Evolutionary conservation across 2,888 invertebrate genomes (phyloP).

Genomic region (Eupithecia inturbata): DNA sequence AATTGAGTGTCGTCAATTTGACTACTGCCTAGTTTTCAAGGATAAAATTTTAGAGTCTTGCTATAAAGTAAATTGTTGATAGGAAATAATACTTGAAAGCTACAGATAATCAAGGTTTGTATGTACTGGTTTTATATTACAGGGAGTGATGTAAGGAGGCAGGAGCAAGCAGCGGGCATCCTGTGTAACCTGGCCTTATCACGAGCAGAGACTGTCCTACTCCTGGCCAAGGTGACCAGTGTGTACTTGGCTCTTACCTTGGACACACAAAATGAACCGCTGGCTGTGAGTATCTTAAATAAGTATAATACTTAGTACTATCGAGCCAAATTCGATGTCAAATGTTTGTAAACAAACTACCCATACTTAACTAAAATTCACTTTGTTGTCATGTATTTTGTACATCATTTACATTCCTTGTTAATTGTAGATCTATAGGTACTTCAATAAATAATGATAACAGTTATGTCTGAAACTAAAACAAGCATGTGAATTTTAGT

Average conservation of each 20-base stretch:
- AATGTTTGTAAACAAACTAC: background rate
- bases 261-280: slow-evolving; percentile 57
- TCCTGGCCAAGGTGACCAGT: slow-evolving; percentile 73
- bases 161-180: slow-evolving; percentile 80
- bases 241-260: slow-evolving; percentile 75
- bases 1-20: background rate
- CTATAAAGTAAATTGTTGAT: background rate
- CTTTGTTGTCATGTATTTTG: background rate
- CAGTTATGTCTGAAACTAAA: background rate
- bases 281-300: slow-evolving; percentile 58
- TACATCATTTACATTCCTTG: background rate
- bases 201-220: slow-evolving; percentile 21
- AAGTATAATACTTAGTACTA: background rate
- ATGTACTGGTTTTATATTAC: slow-evolving; percentile 42
- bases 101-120: background rate
- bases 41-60: background rate
- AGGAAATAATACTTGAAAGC: background rate
- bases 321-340: background rate
- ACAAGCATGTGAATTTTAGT: background rate
- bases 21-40: background rate
- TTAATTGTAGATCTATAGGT: background rate
- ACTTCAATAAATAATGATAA: background rate
- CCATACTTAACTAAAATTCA: background rate
- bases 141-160: slow-evolving; percentile 76
- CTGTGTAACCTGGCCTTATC: slow-evolving; percentile 81